phyloP scores from a whole-genome alignment of 2,888 invertebrate genomes.

The Nematopogon swammerdamellus region DNA sequence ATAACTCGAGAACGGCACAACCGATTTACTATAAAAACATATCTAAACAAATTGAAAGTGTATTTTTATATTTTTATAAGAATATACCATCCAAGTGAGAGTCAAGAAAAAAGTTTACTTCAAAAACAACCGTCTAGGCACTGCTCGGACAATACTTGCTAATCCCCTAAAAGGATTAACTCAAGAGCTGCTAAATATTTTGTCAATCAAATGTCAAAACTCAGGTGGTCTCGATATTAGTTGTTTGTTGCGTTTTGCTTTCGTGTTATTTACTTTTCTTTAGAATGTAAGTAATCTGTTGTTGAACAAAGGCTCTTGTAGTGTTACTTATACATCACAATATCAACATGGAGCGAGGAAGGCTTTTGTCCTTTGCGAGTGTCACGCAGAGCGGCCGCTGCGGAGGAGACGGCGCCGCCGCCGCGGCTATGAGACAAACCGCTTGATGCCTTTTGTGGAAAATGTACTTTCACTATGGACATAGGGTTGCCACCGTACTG shows the following conservation, averaged over 20 bases:
- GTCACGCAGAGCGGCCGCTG: neutral
- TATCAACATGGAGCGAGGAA: conserved; percentile 32
- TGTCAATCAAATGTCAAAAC: conserved; percentile 41
- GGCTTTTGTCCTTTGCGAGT: neutral
- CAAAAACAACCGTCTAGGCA: no score
- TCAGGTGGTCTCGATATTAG: conserved; percentile 39
- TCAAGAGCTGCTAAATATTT: conserved; percentile 42
- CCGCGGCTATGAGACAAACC: no score
- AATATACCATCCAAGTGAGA: no score
- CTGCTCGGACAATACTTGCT: conserved; percentile 15
- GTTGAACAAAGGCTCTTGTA: neutral
- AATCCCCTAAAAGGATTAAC: conserved; percentile 28
- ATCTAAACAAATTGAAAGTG: no score
- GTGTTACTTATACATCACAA: conserved; percentile 22
- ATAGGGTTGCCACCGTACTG: neutral
- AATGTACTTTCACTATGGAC: neutral
- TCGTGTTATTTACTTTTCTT: conserved; percentile 26
- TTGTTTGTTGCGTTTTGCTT: conserved; percentile 17
- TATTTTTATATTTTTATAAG: no score
- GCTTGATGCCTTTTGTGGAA: neutral
- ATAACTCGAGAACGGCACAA: no score
- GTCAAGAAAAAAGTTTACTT: no score
- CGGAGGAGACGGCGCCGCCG: no score
- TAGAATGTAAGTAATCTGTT: neutral
- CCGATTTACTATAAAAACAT: no score